Evolutionary conservation across 2,797 vertebrate species (phyloP).

Genomic region (Thamnophis elegans): DNA sequence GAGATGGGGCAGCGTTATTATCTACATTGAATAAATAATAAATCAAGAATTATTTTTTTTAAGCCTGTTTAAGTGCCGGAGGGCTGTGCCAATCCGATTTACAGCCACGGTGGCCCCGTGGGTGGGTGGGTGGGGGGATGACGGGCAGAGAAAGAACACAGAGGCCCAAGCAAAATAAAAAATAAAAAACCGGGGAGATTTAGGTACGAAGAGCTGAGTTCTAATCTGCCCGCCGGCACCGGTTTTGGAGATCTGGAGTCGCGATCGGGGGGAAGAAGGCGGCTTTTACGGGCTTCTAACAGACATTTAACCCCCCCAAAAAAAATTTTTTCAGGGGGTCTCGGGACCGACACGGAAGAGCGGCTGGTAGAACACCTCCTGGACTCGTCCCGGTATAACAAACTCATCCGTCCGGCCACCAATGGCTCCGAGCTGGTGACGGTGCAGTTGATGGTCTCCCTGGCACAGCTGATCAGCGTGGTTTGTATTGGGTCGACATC

Average conservation of each 20-base stretch:
- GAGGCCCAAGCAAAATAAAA: not conserved
- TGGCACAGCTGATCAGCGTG: conserved; percentile 97
- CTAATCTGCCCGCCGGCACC: not conserved
- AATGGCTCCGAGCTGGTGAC: conserved; percentile 93
- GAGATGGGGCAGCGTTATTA: not conserved
- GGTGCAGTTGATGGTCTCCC: conserved; percentile 93
- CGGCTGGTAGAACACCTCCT: conserved; percentile 90
- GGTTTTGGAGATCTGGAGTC: not conserved
- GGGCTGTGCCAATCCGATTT: too few relatives aligned
- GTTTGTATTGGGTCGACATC: conserved; percentile 69
- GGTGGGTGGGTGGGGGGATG: too few relatives aligned
- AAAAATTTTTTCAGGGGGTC: conserved; percentile 70
- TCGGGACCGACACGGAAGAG: conserved; percentile 90
- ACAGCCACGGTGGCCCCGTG: too few relatives aligned
- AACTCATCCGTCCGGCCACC: conserved; percentile 92
- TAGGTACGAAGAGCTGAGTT: not conserved
- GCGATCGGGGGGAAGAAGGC: fast-evolving
- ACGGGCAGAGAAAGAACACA: not conserved
- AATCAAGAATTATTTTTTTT: too few relatives aligned
- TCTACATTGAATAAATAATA: too few relatives aligned
- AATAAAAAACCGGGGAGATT: fast-evolving
- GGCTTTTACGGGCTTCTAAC: not conserved
- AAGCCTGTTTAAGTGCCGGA: too few relatives aligned
- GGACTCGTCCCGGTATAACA: conserved; percentile 92
- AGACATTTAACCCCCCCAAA: not conserved